phyloP scores from a whole-genome alignment of 1,140 invertebrate genomes.

The Notospermus geniculatus region DNA sequence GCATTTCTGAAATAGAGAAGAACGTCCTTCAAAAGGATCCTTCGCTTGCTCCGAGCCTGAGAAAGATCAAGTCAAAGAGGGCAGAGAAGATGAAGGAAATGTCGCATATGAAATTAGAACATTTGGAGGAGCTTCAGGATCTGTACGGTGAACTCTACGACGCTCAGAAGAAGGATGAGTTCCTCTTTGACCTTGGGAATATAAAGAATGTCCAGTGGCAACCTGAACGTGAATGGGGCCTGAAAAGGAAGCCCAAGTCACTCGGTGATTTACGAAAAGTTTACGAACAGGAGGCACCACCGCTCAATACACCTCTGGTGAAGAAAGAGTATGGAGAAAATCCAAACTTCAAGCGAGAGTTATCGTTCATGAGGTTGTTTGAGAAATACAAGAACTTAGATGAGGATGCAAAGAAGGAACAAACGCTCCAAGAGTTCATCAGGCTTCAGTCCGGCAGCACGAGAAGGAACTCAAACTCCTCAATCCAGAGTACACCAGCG shows the following conservation, averaged over 20 bases:
- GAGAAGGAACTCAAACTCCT: slow-evolving; percentile 11
- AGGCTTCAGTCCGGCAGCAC: background rate
- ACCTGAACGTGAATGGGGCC: slow-evolving; percentile 69
- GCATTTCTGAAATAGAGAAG: slow-evolving; percentile 69
- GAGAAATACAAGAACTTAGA: slow-evolving; percentile 28
- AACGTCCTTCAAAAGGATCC: slow-evolving; percentile 14
- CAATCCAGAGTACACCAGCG: background rate
- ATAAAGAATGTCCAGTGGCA: slow-evolving; percentile 68
- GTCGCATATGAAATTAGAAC: slow-evolving; percentile 64
- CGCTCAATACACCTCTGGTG: slow-evolving; percentile 13
- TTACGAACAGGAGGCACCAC: slow-evolving; percentile 23
- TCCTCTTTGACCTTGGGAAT: slow-evolving; percentile 75
- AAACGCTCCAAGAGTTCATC: slow-evolving; percentile 3
- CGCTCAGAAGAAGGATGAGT: slow-evolving; percentile 78
- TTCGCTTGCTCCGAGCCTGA: background rate
- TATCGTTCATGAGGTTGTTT: slow-evolving; percentile 21
- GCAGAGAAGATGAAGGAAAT: slow-evolving; percentile 8
- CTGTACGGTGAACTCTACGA: slow-evolving; percentile 75
- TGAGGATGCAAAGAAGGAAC: slow-evolving; percentile 10
- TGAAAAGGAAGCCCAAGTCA: slow-evolving; percentile 80
- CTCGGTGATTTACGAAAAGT: slow-evolving; percentile 70
- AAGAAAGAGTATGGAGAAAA: background rate
- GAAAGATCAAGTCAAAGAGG: background rate
- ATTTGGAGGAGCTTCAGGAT: slow-evolving; percentile 73
- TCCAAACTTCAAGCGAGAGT: slow-evolving; percentile 15